A percentile compares a stretch with the other conserved stretches of the same genome.
phyloP scores from a whole-genome alignment of 2,888 invertebrate genomes.

The Ophion obscuratus region DNA sequence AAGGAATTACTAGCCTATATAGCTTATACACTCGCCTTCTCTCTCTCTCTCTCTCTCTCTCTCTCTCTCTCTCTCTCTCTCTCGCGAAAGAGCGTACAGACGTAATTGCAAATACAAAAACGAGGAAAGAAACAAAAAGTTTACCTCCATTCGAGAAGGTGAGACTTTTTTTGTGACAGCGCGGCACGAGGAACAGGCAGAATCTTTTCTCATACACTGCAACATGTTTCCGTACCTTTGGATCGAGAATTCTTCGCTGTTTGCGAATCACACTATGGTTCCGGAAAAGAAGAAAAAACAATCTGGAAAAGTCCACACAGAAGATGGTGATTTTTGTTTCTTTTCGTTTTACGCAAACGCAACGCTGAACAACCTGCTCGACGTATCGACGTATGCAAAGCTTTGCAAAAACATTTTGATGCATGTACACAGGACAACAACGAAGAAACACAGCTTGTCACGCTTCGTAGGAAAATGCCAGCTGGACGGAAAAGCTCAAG shows the following conservation, averaged over 20 bases:
- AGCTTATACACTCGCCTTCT: background rate
- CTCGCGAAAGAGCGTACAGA: background rate
- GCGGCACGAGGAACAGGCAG: background rate
- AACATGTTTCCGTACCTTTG: background rate
- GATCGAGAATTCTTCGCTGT: background rate
- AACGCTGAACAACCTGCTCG: background rate
- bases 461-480: slow-evolving; percentile 43
- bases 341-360: background rate
- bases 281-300: background rate
- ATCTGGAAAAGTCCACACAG: background rate
- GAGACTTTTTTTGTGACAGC: background rate
- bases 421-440: slow-evolving; percentile 6
- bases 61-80: slow-evolving; percentile 5
- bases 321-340: background rate
- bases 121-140: background rate
- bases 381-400: slow-evolving; percentile 8
- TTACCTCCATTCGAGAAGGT: background rate
- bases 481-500: slow-evolving; percentile 49
- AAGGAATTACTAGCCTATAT: slow-evolving; percentile 21
- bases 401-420: background rate
- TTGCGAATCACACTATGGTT: background rate
- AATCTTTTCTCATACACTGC: background rate
- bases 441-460: slow-evolving; percentile 47
- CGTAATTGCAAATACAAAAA: background rate
- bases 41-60: background rate